Conservation (phyloP, 2,113 vertebrate genomes). For the Bolborhynchus lineola region DNA sequence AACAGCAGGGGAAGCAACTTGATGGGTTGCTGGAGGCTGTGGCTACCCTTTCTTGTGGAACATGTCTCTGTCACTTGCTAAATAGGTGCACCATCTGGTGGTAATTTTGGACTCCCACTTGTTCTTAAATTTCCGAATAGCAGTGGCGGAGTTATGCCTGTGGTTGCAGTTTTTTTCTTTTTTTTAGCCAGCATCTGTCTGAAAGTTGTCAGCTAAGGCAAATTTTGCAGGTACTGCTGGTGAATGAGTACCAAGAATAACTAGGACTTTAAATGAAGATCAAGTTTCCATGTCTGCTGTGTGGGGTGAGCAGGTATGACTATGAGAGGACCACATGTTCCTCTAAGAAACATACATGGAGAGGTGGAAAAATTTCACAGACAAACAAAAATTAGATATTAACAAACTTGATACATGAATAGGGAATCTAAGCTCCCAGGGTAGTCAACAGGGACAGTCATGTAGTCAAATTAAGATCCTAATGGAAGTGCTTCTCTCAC, state of each 20-base stretch:
- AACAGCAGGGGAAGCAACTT: constrained; percentile 44
- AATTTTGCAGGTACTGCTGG: neutral
- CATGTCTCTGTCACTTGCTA: constrained; percentile 57
- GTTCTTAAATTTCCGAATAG: constrained; percentile 38
- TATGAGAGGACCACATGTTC: neutral
- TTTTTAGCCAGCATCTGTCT: neutral
- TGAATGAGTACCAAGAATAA: neutral
- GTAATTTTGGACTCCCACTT: constrained; percentile 63
- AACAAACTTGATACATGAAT: neutral
- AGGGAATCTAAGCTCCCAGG: neutral
- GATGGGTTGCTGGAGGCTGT: constrained; percentile 39
- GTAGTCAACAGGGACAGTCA: neutral
- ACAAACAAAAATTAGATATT: neutral
- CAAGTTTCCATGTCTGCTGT: neutral
- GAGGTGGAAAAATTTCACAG: neutral
- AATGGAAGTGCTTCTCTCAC: neutral
- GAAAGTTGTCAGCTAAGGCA: neutral
- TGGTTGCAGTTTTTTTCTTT: neutral
- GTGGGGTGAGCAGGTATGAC: neutral
- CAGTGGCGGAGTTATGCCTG: neutral
- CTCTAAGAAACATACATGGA: neutral
- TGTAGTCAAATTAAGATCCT: neutral
- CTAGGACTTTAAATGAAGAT: neutral
- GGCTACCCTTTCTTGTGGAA: constrained; percentile 55
- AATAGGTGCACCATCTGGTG: constrained; percentile 70